Percentiles rank a stretch among this genome's conserved stretches.
Evolutionary conservation across 2,113 vertebrate species (phyloP).

Genomic region (Pelodiscus sinensis): DNA sequence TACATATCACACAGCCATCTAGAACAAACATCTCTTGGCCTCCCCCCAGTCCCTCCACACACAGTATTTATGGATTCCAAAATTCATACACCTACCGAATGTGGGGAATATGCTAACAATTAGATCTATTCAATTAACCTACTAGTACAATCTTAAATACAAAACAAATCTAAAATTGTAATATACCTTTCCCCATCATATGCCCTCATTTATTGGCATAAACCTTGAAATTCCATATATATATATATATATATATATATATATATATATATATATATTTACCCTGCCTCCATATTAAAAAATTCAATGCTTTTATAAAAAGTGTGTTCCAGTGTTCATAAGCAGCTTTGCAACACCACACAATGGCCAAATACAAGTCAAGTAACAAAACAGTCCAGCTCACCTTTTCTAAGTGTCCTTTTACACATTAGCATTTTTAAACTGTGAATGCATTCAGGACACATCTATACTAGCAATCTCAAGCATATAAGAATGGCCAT

Average conservation of each 20-base stretch:
- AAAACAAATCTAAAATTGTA: background rate
- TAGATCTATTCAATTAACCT: background rate
- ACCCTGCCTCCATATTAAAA: background rate
- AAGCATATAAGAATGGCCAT: too few species aligned
- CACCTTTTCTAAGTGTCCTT: background rate
- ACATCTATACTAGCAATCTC: too few species aligned
- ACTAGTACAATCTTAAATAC: background rate
- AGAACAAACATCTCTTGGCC: background rate
- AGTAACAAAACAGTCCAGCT: background rate
- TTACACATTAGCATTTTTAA: background rate
- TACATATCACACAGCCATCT: rapidly evolving
- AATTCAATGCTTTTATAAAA: background rate
- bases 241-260: too few species aligned
- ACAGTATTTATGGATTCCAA: background rate
- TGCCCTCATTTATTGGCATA: background rate
- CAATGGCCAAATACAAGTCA: background rate
- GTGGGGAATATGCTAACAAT: background rate
- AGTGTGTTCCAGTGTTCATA: background rate
- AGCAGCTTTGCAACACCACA: background rate
- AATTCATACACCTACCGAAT: background rate
- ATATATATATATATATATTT: too few species aligned
- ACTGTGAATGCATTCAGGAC: background rate
- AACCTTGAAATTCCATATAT: background rate
- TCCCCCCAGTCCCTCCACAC: background rate
- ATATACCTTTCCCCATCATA: background rate